Evolutionary conservation across 1,140 invertebrate species (phyloP), one percentile per base, ranked within the genome.

Genomic region (Aradophagus sp.): DNA sequence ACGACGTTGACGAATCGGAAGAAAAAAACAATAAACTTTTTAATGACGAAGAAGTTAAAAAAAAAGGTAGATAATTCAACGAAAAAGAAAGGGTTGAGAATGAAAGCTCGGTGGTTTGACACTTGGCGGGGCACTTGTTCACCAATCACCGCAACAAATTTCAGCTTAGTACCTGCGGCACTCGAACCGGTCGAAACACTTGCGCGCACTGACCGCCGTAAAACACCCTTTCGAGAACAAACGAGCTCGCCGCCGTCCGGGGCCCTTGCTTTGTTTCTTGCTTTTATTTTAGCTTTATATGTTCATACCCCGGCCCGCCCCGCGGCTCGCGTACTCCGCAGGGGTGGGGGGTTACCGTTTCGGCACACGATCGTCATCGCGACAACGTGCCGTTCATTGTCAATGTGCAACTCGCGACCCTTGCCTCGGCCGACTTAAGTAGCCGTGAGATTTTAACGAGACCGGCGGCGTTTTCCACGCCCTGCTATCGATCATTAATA

Each of bases 201-300:
- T 71, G 56, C 73, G 63, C 59, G 50, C 69, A 78, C 74, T 79
- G 74, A 58, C 56, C 58, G 48, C 53, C 36, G 42, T 73, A 74
- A 75, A 63, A 39, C 47, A 77, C 77, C 71, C 70, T 76, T 58
- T 53, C 38, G 50, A 62, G 55, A 55, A 45, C 36, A 31, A 59
- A 42, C 41, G 32, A 52, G 32, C 69, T 74, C 44, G 67, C 23
- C 31, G 65, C 71, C 73, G 72, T 38, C 65, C 61, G 23, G 58
- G 47, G 50, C 69, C 62, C 77, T 79, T 78, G 66, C 55, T 63
- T 76, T 75, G 65, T 75, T 74, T 77, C 79, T 66, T 55, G 80
- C 80, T 81, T 82, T 82, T 83, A 82, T 81, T 83, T 81, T 82
- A 80, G 79, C 81, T 67, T 78, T 78, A 77, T 78, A 77, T 75